Base-by-base conservation (phyloP, 2,888 invertebrate species). In the Dryocosmus kuriphilus region DNA sequence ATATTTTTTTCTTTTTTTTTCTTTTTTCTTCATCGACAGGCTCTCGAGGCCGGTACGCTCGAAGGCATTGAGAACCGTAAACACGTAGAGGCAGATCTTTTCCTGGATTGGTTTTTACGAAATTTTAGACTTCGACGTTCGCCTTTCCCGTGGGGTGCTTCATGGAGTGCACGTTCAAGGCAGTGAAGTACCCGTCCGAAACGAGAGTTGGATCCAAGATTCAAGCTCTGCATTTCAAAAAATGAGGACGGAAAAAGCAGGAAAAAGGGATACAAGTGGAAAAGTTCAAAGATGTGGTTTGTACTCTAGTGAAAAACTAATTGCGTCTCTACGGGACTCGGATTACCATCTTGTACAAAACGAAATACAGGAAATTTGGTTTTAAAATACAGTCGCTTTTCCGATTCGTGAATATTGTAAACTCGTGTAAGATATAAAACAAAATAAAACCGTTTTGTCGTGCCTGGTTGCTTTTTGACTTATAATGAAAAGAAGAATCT, bases 291-390 rank as follows among this genome's bases (percentile, higher is more conserved):
- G 19, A 67, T 19, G 7, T 19, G 19, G 19, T 46, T 19, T 46
- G 16, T 19, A 46, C 46, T 11, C 46, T 67, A 46, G 46, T 27
- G 67, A 22, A 67, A 67, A 67, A 67, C 67, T 67, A 67, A 67
- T 67, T 67, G 67, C 67, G 27, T 67, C 16, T 46, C 46, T 3
- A 19, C 19, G 46, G 67, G 19, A 27, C 19, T 67, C 27, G 67
- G 46, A 67, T 67, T 67, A 67, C 67, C 67, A 67, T 67, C 67
- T 46, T 67, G 27, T 46, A 27, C 67, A 46, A 46, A 67, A 67
- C 67, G 30, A 67, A 65, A 67, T 67, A 46, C 41, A 67, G 46
- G 19, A 46, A 46, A 67, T 46, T 24, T 67, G 16, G 46, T 27
- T 67, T 67, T 67, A 67, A 65, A 65, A 38, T 35, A 38, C 65